Evolutionary conservation across 2,888 invertebrate species (phyloP).

Genomic region (Anthoptus insignis): DNA sequence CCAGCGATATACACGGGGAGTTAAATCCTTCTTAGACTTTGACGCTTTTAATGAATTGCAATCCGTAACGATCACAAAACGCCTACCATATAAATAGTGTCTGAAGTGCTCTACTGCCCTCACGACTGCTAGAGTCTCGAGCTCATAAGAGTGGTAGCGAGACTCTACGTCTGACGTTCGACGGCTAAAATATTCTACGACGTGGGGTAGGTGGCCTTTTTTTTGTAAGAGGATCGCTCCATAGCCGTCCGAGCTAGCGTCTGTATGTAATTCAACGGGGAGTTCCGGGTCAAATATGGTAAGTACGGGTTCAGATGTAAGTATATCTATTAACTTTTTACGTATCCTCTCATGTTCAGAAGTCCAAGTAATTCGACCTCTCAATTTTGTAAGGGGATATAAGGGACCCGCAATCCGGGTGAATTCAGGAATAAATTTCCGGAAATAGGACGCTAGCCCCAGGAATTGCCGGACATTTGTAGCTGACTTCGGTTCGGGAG

Average conservation of each 20-base stretch:
- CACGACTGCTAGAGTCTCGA: constrained; percentile 8
- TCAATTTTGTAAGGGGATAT: constrained; percentile 34
- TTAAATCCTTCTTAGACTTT: constrained; percentile 13
- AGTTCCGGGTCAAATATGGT: constrained; percentile 42
- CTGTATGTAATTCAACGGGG: constrained; percentile 44
- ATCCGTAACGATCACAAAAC: background rate
- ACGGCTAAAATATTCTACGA: constrained; percentile 7
- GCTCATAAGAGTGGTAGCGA: constrained; percentile 11
- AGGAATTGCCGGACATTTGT: constrained; percentile 22
- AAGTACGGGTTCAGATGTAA: constrained; percentile 8
- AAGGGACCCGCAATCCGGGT: constrained; percentile 6
- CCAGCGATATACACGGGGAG: background rate
- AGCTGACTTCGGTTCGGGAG: constrained; percentile 26
- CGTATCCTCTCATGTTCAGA: constrained; percentile 8
- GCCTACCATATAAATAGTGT: constrained; percentile 1
- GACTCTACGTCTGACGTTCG: background rate
- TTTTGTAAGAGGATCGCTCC: constrained; percentile 46
- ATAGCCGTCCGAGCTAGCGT: constrained; percentile 47
- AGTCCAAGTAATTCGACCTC: constrained; percentile 35
- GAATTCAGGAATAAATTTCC: constrained; percentile 23
- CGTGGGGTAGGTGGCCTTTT: constrained; percentile 15
- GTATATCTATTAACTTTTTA: constrained; percentile 6
- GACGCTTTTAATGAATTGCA: constrained; percentile 9
- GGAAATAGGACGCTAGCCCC: constrained; percentile 26
- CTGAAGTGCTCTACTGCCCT: constrained; percentile 1